Percentiles rank a stretch among this genome's conserved stretches.
Conservation (phyloP, 2,113 vertebrate species). For the Stictonetta naevosa region DNA sequence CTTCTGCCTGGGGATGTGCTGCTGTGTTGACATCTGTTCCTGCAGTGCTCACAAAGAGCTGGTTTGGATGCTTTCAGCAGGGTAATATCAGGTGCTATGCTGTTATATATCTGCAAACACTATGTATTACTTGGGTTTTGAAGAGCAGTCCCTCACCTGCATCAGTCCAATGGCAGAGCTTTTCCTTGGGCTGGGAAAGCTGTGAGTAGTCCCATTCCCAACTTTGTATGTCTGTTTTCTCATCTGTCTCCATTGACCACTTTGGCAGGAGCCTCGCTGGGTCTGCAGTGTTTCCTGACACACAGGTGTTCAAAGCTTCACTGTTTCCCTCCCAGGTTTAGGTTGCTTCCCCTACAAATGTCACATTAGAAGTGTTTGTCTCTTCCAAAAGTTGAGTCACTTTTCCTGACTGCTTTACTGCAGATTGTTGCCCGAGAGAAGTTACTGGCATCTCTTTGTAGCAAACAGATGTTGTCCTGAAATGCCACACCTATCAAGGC, state of each 20-base stretch:
- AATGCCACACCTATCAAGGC: background rate
- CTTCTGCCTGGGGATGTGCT: accelerated
- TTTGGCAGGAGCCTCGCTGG: background rate
- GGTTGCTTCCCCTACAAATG: background rate
- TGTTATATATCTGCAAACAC: accelerated
- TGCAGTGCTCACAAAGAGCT: accelerated
- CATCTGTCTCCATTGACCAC: accelerated
- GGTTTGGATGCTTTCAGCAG: accelerated
- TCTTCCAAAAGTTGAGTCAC: background rate
- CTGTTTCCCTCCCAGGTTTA: background rate
- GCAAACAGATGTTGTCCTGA: background rate
- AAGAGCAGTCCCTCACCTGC: background rate
- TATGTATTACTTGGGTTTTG: accelerated
- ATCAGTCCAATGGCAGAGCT: background rate
- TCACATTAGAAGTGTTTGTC: accelerated
- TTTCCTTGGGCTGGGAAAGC: background rate
- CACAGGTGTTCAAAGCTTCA: background rate
- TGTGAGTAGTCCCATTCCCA: background rate
- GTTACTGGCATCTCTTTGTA: background rate
- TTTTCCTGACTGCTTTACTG: background rate
- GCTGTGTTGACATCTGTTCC: background rate
- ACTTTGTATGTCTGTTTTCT: background rate
- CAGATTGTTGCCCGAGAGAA: background rate
- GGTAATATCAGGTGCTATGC: accelerated
- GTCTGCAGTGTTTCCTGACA: accelerated